Evolutionary conservation across 2,113 vertebrate genomes (phyloP).

Genomic region (Podarcis raffonei): DNA sequence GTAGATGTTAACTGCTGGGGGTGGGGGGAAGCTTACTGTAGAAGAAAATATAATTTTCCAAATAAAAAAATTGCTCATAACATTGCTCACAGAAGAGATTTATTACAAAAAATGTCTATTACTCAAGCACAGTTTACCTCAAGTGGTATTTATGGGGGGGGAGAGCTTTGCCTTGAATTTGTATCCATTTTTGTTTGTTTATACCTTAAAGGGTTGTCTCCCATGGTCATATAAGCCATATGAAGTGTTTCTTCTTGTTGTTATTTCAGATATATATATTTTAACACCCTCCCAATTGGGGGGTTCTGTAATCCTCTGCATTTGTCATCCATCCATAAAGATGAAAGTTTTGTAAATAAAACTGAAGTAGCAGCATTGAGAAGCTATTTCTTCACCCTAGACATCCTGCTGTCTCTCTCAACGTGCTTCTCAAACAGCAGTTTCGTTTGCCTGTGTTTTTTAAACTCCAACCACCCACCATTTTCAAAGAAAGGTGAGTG

Average conservation of each 20-base stretch:
- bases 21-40: no score
- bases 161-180: not conserved
- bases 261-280: not conserved
- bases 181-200: not conserved
- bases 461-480: not conserved
- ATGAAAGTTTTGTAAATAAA: not conserved
- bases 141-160: not conserved
- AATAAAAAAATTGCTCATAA: not conserved
- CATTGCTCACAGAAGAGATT: not conserved
- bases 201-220: not conserved
- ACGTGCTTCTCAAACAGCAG: not conserved
- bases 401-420: not conserved
- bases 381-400: fast-evolving
- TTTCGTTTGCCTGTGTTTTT: fast-evolving
- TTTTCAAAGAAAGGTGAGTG: not conserved
- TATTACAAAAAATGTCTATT: not conserved
- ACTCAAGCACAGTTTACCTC: not conserved
- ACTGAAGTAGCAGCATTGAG: not conserved
- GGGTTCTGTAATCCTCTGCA: not conserved
- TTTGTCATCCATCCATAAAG: not conserved
- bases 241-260: not conserved
- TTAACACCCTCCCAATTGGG: not conserved
- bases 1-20: no score
- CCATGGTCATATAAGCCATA: not conserved
- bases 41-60: not conserved